Base-by-base conservation (phyloP, 1,140 invertebrate genomes). In the Drosophila pachea region DNA sequence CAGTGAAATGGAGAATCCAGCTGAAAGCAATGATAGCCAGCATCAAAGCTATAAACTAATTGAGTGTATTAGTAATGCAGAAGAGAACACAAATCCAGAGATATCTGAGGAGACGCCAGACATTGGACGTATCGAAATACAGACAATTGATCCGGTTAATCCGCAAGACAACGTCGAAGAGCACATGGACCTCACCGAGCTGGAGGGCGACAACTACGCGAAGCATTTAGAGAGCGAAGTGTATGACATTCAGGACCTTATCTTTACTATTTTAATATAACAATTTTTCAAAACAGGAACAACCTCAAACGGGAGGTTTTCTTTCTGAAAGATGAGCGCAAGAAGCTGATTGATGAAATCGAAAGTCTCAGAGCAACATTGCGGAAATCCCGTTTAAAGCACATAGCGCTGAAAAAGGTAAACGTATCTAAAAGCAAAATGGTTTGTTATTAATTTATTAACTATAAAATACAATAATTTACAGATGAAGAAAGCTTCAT, bases 151-250 rank as follows among this genome's bases (percentile, higher is more conserved):
- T 64, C 22, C 69, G 0, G 4, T 58, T 5, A 49, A 56, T 48
- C 33, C 73, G 0, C 40, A 45, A 42, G 12, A 48, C 16, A 69
- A 49, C 12, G 9, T n/a, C 22, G 67, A 73, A 7, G 52, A 74
- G 0, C 14, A 76, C 55, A 31, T 70, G n/a, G 61, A 78, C n/a
- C 60, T 59, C 1, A 54, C 66, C 0, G 65, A 66, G 33, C 29
- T 61, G 0, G 35, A 53, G 7, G 50, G 67, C 4, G 52, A 63
- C n/a, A 53, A 5, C 16, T 77, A 77, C 40, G 61, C 65, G 0
- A 66, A 56, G 11, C 58, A 78, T 33, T 58, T 78, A 54, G 71
- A 78, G 54, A 47, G 36, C 0, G 59, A 74, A 67, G 49, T 78
- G 76, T 78, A 71, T 16, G 66, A 9, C 29, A 7, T 7, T 11